phyloP scores from a whole-genome alignment of 2,888 invertebrate species.

The Rhopalosiphum nymphaeae region DNA sequence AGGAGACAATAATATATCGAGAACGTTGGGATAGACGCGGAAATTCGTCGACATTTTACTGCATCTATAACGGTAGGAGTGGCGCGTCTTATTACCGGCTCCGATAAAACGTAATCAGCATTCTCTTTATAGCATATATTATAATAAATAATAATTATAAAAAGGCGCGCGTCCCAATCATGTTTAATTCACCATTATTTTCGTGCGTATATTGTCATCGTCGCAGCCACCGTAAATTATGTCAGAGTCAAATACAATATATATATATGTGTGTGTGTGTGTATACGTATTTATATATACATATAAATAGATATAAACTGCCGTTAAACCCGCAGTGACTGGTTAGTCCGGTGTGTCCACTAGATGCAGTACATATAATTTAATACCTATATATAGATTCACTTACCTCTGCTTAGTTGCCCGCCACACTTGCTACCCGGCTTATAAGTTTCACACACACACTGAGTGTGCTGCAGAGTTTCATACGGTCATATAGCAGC shows the following conservation, averaged over 20 bases:
- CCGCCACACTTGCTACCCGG: not conserved
- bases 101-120: not conserved
- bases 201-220: not conserved
- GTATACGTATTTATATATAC: not conserved
- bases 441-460: not conserved
- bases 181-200: slow-evolving; percentile 24
- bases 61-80: not conserved
- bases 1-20: not conserved
- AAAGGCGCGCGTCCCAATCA: not conserved
- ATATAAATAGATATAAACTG: not conserved
- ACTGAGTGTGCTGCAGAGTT: not conserved
- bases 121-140: not conserved
- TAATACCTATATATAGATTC: not conserved
- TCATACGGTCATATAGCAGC: not conserved
- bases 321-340: slow-evolving; percentile 30
- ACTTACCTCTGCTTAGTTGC: not conserved
- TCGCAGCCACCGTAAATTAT: not conserved
- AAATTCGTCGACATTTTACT: not conserved
- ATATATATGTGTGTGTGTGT: not conserved
- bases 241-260: not conserved
- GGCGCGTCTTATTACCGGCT: not conserved
- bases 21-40: not conserved
- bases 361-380: not conserved
- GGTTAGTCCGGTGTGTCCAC: slow-evolving; percentile 44
- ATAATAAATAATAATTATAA: slow-evolving; percentile 7